Evolutionary conservation across 2,797 vertebrate genomes (phyloP), one percentile per base, ranked within the genome.

Genomic region (Danio choprae): DNA sequence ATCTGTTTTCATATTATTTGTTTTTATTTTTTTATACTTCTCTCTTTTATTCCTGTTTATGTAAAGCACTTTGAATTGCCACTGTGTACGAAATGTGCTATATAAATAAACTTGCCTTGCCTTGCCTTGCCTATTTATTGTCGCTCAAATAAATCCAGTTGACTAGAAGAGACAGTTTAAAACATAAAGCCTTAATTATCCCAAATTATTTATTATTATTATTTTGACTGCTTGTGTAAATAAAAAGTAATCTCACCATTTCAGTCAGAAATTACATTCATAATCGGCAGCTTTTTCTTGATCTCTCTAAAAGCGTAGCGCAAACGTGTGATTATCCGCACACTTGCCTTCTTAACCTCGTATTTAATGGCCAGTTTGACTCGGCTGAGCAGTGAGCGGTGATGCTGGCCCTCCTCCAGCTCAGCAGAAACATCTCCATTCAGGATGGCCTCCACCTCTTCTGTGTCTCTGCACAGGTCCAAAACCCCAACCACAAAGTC

Each of bases 331-430:
- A 38, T 59, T 15, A 74, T 16, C 38, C 15, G 38, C 15, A 7
- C 56, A 77, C 88, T 92, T 90, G 94, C 96, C 95, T 96, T 96
- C 89, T 96, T 96, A 36, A 96, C 96, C 88, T 96, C 95, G 7
- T 96, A 96, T 82, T 96, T 96, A 62, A 96, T 96, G 85, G 96
- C 96, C 44, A 96, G 91, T 85, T 95, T 96, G 74, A 96, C 95
- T 0, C 95, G 92, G 77, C 94, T 96, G 83, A 96, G 84, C 0
- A 95, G 95, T 0, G 94, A 91, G 36, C 95, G 91, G 76, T 94
- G 95, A 5, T 91, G 87, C 77, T 93, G 94, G 0, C 89, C 84
- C 20, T 92, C 92, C 11, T 91, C 84, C 0, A 93, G 90, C 79
- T 96, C 95, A 0, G 89, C 88, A 4, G 92, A 95, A 69, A 96